Base-by-base conservation (phyloP, 1,140 invertebrate genomes). In the Chymomyza costata region DNA sequence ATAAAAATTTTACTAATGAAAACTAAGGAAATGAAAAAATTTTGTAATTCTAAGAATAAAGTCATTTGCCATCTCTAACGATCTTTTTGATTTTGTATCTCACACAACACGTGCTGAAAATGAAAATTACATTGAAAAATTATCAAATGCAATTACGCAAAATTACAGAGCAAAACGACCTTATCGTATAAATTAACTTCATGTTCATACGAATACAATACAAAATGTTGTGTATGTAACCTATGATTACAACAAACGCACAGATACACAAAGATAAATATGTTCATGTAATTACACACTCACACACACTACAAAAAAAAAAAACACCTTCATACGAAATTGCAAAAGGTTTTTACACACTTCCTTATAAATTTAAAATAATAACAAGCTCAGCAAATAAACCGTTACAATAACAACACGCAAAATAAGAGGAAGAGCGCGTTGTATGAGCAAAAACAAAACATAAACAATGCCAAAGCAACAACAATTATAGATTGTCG, bases 141-240 rank as follows among this genome's bases (percentile, higher is more conserved):
- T 68, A 78, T 78, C 64, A 80, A 73, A 73, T 62, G 73, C 49
- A 78, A 78, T 78, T 78, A 78, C 73, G 67, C 63, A 78, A 80
- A 78, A 68, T 61, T 63, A 67, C 73, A 65, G 56, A 80, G 59
- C 73, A 78, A 80, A 67, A 80, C 71, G 71, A 68, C 73, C 73
- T 78, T 78, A 78, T 78, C 52, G 73, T 63, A 66, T 65, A 67
- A 71, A 80, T 80, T 65, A 57, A 67, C 59, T 71, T 50, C 52
- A 66, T 71, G 62, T 62, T 41, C 66, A 51, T 44, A 34, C 3
- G 14, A 34, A 28, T 19, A 55, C 66, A 73, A 46, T 58, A 37
- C 63, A 80, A 78, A 78, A 57, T 30, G 73, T 48, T 70, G n/a
- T n/a, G n/a, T 80, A 80, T 78, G 67, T 80, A 80, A 73, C 63